Evolutionary conservation across 2,888 invertebrate species (phyloP).

Genomic region (Opisthograptis luteolata): DNA sequence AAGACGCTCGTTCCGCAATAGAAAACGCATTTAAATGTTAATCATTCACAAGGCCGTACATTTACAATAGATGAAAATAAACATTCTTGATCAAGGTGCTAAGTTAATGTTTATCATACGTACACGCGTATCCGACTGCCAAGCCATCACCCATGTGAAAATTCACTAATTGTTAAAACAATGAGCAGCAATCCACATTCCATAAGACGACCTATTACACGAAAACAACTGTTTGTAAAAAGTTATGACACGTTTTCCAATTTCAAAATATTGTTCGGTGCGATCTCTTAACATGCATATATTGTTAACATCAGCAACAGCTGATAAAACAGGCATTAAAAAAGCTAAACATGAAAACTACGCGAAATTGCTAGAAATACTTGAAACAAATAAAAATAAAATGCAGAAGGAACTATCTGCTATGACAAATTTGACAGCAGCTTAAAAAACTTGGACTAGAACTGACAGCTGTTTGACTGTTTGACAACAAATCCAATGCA

Average conservation of each 20-base stretch:
- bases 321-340: constrained; percentile 52
- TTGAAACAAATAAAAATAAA: constrained; percentile 80
- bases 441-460: constrained; percentile 26
- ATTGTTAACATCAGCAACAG: constrained; percentile 63
- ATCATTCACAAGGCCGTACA: constrained; percentile 70
- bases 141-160: constrained; percentile 84
- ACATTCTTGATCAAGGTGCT: constrained; percentile 26
- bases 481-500: constrained; percentile 10
- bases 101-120: constrained; percentile 46
- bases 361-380: constrained; percentile 61
- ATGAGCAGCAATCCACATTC: constrained; percentile 75
- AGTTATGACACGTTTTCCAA: constrained; percentile 78
- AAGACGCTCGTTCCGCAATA: constrained; percentile 54
- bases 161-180: constrained; percentile 73
- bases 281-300: constrained; percentile 53
- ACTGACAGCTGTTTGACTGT: constrained; percentile 20
- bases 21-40: constrained; percentile 65
- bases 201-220: constrained; percentile 68
- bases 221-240: constrained; percentile 72
- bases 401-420: constrained; percentile 68
- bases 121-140: constrained; percentile 83
- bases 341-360: constrained; percentile 69
- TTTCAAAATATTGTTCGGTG: constrained; percentile 61
- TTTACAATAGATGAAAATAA: constrained; percentile 6
- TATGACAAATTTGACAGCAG: constrained; percentile 57